phyloP scores from a whole-genome alignment of 2,113 vertebrate genomes.

The Patagioenas fasciata region DNA sequence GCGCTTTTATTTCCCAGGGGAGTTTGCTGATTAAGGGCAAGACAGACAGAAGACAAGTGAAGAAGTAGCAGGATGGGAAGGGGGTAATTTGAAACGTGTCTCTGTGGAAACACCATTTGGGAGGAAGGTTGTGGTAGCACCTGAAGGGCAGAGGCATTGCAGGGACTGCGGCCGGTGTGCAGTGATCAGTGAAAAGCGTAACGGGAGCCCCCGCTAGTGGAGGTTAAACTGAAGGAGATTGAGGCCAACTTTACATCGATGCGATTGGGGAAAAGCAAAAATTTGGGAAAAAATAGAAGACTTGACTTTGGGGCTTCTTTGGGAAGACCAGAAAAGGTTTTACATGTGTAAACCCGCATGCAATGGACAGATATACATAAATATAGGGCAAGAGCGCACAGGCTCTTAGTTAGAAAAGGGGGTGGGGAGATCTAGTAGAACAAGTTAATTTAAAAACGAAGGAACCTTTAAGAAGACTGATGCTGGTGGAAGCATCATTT shows the following conservation, averaged over 20 bases:
- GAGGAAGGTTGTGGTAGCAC: background rate
- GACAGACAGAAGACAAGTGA: background rate
- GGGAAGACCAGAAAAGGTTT: background rate
- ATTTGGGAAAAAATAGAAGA: background rate
- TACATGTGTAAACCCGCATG: background rate
- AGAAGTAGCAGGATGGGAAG: background rate
- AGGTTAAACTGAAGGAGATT: background rate
- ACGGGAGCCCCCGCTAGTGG: background rate
- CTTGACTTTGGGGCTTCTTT: background rate
- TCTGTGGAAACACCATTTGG: background rate
- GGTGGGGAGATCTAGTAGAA: background rate
- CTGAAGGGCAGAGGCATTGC: background rate
- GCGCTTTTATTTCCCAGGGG: background rate
- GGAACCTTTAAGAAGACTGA: background rate
- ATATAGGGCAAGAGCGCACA: background rate
- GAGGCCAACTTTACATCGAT: background rate
- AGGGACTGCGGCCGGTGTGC: background rate
- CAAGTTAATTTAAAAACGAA: background rate
- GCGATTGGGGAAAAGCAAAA: background rate
- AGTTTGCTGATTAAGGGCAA: background rate
- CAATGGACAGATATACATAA: no score
- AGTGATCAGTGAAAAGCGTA: fast-evolving
- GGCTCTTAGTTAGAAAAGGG: background rate
- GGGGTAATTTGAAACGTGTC: background rate
- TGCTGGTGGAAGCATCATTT: background rate